Base-by-base conservation (phyloP, 1,140 invertebrate species). In the Calliphora vicina region DNA sequence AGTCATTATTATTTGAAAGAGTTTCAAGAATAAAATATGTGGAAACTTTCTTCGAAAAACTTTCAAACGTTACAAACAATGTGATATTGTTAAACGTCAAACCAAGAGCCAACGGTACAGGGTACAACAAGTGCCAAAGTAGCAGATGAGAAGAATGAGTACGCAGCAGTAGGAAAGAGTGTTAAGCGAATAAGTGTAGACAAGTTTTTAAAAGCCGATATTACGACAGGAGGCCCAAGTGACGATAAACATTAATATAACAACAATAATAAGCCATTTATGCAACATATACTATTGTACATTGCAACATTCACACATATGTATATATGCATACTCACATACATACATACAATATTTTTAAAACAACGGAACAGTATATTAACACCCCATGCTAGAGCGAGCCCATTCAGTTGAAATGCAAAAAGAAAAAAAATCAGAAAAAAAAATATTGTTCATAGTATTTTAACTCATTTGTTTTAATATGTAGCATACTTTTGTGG, bases 181-280 rank as follows among this genome's bases (percentile, higher is more conserved):
- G 35, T 35, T n/a, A 76, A 42, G 17, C 1, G 73, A n/a, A 6
- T n/a, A 35, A 76, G 29, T 25, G 72, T 27, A 74, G 72, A 29
- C 72, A 74, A 67, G 8, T 74, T 43, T 78, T 78, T 78, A 43
- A 78, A 78, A 43, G 3, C 74, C 74, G 17, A 45, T 78, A 78
- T 45, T 78, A 78, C 35, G 35, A 78, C 35, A 84, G 83, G 42
- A 29, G 35, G 71, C 81, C 57, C 84, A 76, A 27, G 50, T 67
- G 13, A 17, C 67, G 43, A 82, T 23, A 45, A 78, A 45, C 35
- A 43, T 45, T 78, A 78, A 78, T 78, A 50, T 50, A 50, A 50
- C 45, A 78, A 78, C 23, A 67, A 78, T 78, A 78, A 78, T 78
- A 78, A 78, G 35, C 74, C 74, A 78, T 43, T 78, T 78, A 78